phyloP scores from a whole-genome alignment of 2,888 invertebrate genomes.

The Schizotus pectinicornis region DNA sequence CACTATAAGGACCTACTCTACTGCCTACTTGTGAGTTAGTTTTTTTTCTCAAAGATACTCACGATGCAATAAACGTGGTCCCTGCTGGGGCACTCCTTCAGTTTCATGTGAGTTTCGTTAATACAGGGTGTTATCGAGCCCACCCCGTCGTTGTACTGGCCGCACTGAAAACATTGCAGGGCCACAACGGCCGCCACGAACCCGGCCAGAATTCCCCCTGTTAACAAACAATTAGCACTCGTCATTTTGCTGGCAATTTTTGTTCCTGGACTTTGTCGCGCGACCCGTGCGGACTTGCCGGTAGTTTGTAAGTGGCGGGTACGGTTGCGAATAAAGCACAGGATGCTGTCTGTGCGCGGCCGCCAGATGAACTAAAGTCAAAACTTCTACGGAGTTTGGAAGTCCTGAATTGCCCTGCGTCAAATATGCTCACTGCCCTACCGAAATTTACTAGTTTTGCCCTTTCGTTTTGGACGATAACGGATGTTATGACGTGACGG shows the following conservation, averaged over 20 bases:
- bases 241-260: constrained; percentile 12
- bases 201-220: constrained; percentile 31
- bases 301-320: neutral
- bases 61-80: constrained; percentile 77
- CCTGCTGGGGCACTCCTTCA: constrained; percentile 70
- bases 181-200: constrained; percentile 56
- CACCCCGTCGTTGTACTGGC: constrained; percentile 84
- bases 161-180: constrained; percentile 77
- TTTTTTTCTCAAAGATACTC: constrained; percentile 61
- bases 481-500: neutral
- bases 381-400: constrained; percentile 20
- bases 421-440: constrained; percentile 21
- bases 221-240: constrained; percentile 29
- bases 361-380: constrained; percentile 47
- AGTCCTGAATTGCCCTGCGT: constrained; percentile 22
- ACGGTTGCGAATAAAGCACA: constrained; percentile 5
- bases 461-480: constrained; percentile 26
- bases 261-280: neutral
- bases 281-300: neutral
- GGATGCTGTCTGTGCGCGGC: constrained; percentile 42
- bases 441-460: constrained; percentile 23
- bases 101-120: constrained; percentile 74
- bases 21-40: too few species aligned
- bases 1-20: too few species aligned
- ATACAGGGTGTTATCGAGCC: constrained; percentile 86